Evolutionary conservation across 30 jellyfish, hydroid and myxozoan species (phyloP).

Genomic region (Morbakka virulenta): DNA sequence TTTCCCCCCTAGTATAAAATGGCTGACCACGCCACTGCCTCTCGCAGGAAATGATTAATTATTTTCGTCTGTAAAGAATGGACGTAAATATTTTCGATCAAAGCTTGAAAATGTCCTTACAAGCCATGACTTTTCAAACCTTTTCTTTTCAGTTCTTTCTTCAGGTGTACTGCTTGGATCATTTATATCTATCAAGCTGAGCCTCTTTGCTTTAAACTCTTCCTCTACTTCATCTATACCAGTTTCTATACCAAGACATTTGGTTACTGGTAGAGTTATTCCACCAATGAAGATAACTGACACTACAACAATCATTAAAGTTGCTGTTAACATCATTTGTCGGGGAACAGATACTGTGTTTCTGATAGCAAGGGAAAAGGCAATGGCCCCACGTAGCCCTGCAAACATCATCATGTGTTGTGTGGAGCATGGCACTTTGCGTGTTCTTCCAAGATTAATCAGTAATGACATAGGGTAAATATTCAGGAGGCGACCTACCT

Average conservation of each 20-base stretch:
- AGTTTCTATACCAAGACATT: constrained; percentile 88
- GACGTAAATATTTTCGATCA: constrained; percentile 84
- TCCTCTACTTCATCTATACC: constrained; percentile 98
- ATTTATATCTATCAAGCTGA: constrained; percentile 85
- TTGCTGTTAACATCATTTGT: constrained; percentile 99
- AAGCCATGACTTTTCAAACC: constrained; percentile 96
- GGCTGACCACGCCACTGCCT: too few relatives aligned
- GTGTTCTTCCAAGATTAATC: constrained; percentile 80
- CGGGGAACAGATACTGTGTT: constrained; percentile 97
- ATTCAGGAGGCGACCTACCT: constrained; percentile 84
- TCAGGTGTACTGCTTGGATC: constrained; percentile 97
- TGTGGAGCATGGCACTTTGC: constrained; percentile 87
- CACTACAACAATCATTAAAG: constrained; percentile 83
- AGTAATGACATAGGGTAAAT: constrained; percentile 86
- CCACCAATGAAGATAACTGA: constrained; percentile 98
- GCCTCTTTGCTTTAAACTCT: constrained; percentile 96
- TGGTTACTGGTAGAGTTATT: constrained; percentile 86
- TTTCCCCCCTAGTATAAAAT: too few relatives aligned
- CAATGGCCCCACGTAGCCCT: constrained; percentile 99
- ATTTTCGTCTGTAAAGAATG: constrained; percentile 86
- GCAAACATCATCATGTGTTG: constrained; percentile 94
- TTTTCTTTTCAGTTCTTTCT: constrained; percentile 93
- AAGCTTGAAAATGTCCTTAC: constrained; percentile 91
- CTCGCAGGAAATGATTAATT: too few relatives aligned
- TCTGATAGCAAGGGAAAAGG: constrained; percentile 98